Evolutionary conservation across 1,140 invertebrate genomes (phyloP), one percentile per base, ranked within the genome.

Genomic region (Penaeus vannamei): DNA sequence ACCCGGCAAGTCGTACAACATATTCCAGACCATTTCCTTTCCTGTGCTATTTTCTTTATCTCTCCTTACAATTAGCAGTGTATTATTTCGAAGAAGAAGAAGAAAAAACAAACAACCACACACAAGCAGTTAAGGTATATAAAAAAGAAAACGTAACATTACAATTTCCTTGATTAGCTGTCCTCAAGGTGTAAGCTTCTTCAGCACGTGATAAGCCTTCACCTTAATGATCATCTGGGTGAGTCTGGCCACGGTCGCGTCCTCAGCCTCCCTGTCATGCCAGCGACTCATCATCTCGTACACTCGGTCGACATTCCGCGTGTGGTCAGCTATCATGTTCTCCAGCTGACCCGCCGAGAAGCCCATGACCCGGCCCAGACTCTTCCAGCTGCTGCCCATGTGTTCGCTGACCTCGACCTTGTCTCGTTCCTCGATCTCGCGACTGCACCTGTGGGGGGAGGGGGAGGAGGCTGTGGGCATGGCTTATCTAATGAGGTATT

Each of bases 291-390:
- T 62, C 29, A 85, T 59, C 46, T 85, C 84, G 84, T 59, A 85
- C 62, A 26, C 60, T 19, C 69, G 84, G 69, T 85, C 69, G 46
- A 59, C 84, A 62, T 20, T 29, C 19, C 84, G 84, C 7, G 84
- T 42, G 42, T 76, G 29, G n/a, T 85, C 84, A 26, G 66, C 84
- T 17, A 32, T 22, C 12, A 85, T 42, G 84, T 85, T 85, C 42
- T 85, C 84, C 10, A 85, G 22, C 66, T 85, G 84, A 17, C 84
- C 84, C 2, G 66, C 32, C 23, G 84, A 85, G 53, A 85, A 85
- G 8, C 84, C 84, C 84, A 85, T 85, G 4, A 29, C 20, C 29
- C 84, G 46, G 7, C 42, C 84, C 46, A 85, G 5, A 26, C 42
- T 76, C 17, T n/a, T 76, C 84, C 84, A 85, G 32, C 10, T 59